Conservation (phyloP, 1,140 invertebrate genomes). For the Drosophila nigromelanica region DNA sequence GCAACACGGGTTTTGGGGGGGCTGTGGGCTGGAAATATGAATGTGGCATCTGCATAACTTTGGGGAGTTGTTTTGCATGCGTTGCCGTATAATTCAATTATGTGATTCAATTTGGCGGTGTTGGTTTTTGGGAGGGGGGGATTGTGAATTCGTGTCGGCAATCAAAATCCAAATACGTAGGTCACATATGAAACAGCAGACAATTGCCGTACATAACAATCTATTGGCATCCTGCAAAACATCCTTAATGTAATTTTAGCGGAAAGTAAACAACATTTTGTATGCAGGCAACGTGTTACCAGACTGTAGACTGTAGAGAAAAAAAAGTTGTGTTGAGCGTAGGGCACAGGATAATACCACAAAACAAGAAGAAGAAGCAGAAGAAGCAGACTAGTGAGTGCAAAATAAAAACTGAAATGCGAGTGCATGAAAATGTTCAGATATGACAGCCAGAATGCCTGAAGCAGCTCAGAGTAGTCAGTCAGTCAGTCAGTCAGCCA, state of each 20-base stretch:
- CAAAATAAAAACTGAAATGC: conserved; percentile 40
- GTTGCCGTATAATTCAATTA: conserved; percentile 71
- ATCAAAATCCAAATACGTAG: conserved; percentile 39
- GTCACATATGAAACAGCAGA: conserved; percentile 47
- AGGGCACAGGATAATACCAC: no score
- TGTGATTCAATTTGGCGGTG: conserved; percentile 58
- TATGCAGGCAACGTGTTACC: conserved; percentile 69
- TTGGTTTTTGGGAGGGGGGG: not conserved
- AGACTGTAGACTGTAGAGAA: conserved; percentile 44
- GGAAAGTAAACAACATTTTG: conserved; percentile 80
- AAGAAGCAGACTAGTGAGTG: conserved; percentile 4
- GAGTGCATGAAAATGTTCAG: conserved; percentile 37
- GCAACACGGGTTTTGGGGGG: not conserved
- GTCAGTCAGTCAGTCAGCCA: conserved; percentile 15
- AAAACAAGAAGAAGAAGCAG: not conserved
- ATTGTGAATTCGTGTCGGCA: conserved; percentile 31
- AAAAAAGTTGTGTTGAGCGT: conserved; percentile 29
- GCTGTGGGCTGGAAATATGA: conserved; percentile 20
- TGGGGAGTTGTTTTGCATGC: conserved; percentile 66
- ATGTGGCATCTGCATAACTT: conserved; percentile 60
- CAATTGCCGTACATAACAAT: conserved; percentile 74
- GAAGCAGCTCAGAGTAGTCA: not conserved
- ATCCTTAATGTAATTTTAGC: conserved; percentile 83
- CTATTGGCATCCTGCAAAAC: conserved; percentile 82
- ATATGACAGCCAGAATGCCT: conserved; percentile 30